A percentile compares a stretch with the other conserved stretches of the same genome.
phyloP scores from a whole-genome alignment of 2,888 invertebrate genomes.

The Cacoxenus indagator region DNA sequence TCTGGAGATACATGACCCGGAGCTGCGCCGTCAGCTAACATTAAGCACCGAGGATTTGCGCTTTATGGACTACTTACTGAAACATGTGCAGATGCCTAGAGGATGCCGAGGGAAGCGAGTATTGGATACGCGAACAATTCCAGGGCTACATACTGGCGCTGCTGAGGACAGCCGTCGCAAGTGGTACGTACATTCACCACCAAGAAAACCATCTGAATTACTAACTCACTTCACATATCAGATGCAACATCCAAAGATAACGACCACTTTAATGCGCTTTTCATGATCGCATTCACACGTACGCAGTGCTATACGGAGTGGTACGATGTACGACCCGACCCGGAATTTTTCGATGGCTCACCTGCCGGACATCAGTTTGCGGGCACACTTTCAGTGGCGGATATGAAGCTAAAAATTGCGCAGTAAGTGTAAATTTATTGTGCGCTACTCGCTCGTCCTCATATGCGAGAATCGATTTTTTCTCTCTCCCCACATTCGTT shows the following conservation, averaged over 20 bases:
- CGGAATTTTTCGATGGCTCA: conserved; percentile 78
- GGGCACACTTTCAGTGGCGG: conserved; percentile 93
- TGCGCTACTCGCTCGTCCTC: not conserved
- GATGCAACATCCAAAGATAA: conserved; percentile 81
- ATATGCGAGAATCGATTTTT: too few relatives aligned
- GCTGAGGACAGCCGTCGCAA: conserved; percentile 78
- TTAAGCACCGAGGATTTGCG: conserved; percentile 95
- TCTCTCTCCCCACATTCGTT: not conserved
- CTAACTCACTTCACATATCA: too few relatives aligned
- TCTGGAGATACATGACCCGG: conserved; percentile 84
- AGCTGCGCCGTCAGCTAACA: conserved; percentile 85
- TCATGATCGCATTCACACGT: conserved; percentile 86
- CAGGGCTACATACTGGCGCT: conserved; percentile 87
- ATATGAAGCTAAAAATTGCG: conserved; percentile 92
- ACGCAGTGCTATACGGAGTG: conserved; percentile 93
- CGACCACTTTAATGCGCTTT: conserved; percentile 89
- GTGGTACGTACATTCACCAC: conserved; percentile 36
- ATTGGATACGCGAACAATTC: conserved; percentile 97
- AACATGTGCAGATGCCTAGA: conserved; percentile 79
- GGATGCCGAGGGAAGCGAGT: conserved; percentile 92
- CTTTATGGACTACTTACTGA: conserved; percentile 93
- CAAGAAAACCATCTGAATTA: too few relatives aligned
- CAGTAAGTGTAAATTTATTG: conserved; percentile 78
- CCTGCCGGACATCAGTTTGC: conserved; percentile 92
- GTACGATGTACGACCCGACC: conserved; percentile 77